Evolutionary conservation across 2,888 invertebrate genomes (phyloP).

Genomic region (Lumbricus terrestris): DNA sequence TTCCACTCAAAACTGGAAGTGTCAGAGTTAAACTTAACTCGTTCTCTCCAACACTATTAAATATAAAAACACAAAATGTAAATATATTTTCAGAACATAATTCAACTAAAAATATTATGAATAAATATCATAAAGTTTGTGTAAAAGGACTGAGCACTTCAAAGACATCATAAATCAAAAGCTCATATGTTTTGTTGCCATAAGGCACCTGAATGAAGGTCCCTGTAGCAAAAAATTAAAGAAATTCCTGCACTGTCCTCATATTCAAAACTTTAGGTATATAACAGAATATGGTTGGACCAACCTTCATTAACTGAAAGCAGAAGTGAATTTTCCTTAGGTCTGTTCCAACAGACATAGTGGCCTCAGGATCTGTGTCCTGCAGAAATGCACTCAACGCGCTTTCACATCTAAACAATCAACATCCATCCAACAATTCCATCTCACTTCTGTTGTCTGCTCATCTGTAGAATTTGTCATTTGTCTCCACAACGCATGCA

Average conservation of each 20-base stretch:
- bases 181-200: not conserved
- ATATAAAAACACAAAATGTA: too few species aligned
- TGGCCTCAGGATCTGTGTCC: constrained; percentile 52
- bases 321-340: constrained; percentile 57
- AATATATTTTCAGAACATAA: too few species aligned
- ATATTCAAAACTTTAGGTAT: not conserved
- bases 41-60: too few species aligned
- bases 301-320: constrained; percentile 53
- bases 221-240: not conserved
- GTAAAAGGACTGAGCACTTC: too few species aligned
- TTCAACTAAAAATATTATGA: too few species aligned
- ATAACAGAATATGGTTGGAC: not conserved
- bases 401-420: constrained; percentile 48
- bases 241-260: not conserved
- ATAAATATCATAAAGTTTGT: too few species aligned
- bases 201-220: too few species aligned
- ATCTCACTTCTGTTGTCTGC: too few species aligned
- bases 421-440: not conserved
- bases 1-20: too few species aligned
- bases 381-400: constrained; percentile 50
- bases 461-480: too few species aligned
- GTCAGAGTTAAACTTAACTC: too few species aligned
- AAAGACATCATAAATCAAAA: not conserved
- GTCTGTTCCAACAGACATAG: constrained; percentile 53
- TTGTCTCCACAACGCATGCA: not conserved